phyloP scores from a whole-genome alignment of 2,797 vertebrate species.

The Gallinago solitaria region DNA sequence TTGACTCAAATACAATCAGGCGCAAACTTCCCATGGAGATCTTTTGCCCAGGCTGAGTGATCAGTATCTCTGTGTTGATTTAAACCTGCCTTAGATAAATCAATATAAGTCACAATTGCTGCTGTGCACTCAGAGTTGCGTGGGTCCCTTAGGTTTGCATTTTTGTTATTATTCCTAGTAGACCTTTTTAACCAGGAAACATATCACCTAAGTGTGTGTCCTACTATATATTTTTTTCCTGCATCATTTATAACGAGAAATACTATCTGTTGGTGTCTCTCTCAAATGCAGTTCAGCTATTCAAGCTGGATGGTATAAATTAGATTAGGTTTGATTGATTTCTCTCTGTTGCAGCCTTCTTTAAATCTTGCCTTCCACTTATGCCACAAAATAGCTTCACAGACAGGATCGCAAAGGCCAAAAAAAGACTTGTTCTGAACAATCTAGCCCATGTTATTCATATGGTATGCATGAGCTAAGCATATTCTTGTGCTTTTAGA shows the following conservation, averaged over 20 bases:
- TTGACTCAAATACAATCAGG: neutral
- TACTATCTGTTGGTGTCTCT: neutral
- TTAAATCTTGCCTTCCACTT: neutral
- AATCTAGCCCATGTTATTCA: neutral
- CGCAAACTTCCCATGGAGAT: neutral
- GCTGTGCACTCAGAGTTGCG: neutral
- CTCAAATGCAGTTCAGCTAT: neutral
- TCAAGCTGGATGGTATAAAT: neutral
- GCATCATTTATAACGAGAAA: neutral
- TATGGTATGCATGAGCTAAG: neutral
- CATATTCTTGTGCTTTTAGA: neutral
- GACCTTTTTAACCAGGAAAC: neutral
- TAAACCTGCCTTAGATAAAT: neutral
- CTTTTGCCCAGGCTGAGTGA: neutral
- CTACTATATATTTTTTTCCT: neutral
- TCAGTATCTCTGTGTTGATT: neutral
- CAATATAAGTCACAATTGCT: neutral
- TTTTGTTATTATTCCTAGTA: neutral
- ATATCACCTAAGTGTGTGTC: accelerated
- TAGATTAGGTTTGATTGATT: neutral
- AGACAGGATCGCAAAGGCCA: neutral
- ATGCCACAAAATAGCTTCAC: neutral
- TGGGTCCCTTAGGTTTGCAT: neutral
- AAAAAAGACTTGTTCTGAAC: neutral
- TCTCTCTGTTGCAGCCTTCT: neutral